Evolutionary conservation across 2,113 vertebrate genomes (phyloP).

Genomic region (Gymnobelideus leadbeateri): DNA sequence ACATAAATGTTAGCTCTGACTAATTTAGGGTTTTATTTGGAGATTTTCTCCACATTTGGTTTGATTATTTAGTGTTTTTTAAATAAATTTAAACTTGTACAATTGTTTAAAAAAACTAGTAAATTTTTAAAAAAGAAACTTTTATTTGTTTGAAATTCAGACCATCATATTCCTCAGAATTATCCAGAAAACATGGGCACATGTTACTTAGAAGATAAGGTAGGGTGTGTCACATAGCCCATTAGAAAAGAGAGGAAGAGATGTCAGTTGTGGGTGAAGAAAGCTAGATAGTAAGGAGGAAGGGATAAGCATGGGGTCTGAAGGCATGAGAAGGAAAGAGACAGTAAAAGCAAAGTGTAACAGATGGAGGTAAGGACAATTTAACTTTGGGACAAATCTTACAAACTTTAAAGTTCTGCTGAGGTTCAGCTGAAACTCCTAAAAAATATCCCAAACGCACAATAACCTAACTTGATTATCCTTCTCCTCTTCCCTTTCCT

Average conservation of each 20-base stretch:
- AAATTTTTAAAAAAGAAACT: background rate
- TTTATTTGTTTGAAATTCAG: background rate
- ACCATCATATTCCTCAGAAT: background rate
- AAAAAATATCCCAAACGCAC: background rate
- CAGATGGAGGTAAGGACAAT: background rate
- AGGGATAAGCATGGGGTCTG: background rate
- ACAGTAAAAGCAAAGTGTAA: background rate
- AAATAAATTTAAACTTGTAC: background rate
- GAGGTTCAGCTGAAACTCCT: background rate
- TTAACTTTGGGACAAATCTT: background rate
- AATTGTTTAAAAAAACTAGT: background rate
- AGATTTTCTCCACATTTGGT: background rate
- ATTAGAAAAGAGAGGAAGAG: background rate
- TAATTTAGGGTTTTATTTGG: background rate
- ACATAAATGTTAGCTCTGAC: background rate
- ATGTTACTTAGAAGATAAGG: background rate
- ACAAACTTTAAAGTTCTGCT: too few relatives aligned
- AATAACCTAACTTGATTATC: background rate
- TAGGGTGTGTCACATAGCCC: background rate
- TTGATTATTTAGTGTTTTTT: background rate
- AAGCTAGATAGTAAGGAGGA: background rate
- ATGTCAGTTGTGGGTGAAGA: background rate
- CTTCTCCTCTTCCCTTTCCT: background rate
- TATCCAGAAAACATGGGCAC: background rate
- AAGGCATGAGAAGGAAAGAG: background rate